phyloP scores from a whole-genome alignment of 1,140 invertebrate species.

The Macrobrachium rosenbergii region DNA sequence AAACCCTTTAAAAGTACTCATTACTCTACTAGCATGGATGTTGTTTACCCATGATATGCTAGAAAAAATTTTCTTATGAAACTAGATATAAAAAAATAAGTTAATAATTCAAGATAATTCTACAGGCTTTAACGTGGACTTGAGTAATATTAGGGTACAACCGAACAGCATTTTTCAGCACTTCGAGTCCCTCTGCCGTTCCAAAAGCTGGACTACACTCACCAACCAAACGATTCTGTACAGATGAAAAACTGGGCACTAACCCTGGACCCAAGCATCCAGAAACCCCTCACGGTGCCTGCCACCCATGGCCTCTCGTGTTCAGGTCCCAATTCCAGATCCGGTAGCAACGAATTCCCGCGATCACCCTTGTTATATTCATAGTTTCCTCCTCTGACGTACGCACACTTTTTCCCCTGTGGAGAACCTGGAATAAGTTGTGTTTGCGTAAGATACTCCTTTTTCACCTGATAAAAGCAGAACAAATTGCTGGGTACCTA shows the following conservation, averaged over 20 bases:
- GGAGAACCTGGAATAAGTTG: constrained; percentile 32
- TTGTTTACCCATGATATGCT: too few species aligned
- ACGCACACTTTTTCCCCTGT: constrained; percentile 41
- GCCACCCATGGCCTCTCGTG: constrained; percentile 28
- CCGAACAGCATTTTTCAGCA: constrained; percentile 3
- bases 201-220: constrained; percentile 47
- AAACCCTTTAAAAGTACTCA: too few species aligned
- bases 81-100: too few species aligned
- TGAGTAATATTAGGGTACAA: background rate
- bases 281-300: constrained; percentile 33
- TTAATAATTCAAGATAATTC: constrained; percentile 1
- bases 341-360: background rate
- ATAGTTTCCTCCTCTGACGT: constrained; percentile 42
- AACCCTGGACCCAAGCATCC: background rate
- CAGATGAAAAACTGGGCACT: constrained; percentile 50
- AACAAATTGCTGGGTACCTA: constrained; percentile 14
- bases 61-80: too few species aligned
- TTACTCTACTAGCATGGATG: too few species aligned
- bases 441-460: constrained; percentile 23
- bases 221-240: constrained; percentile 26
- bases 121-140: constrained; percentile 23
- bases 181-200: constrained; percentile 26
- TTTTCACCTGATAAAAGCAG: constrained; percentile 26
- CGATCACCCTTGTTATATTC: constrained; percentile 30
- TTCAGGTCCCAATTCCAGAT: background rate